Conservation (phyloP, 2,888 invertebrate genomes). For the Epirrhoe alternata region DNA sequence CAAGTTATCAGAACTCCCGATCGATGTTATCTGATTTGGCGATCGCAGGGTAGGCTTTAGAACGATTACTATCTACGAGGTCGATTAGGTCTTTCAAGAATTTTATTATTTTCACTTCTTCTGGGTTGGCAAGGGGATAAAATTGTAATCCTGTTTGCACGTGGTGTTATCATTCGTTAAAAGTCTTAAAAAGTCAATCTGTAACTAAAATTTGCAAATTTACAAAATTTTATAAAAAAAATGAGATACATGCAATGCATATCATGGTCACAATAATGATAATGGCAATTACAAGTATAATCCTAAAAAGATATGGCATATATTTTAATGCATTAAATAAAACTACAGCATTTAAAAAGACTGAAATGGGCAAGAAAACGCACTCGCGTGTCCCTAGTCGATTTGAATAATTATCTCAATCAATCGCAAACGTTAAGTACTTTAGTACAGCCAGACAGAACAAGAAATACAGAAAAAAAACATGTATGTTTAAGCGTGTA, state of each 20-base stretch:
- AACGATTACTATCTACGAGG: constrained; percentile 58
- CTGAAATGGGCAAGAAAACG: constrained; percentile 22
- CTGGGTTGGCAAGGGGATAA: no score
- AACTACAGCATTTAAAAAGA: neutral
- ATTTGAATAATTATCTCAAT: constrained; percentile 74
- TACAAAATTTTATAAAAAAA: no score
- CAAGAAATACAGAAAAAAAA: constrained; percentile 41
- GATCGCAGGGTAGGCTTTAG: constrained; percentile 63
- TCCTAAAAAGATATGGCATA: no score
- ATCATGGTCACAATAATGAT: no score
- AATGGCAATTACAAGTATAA: no score
- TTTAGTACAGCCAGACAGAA: constrained; percentile 49
- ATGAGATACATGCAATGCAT: no score
- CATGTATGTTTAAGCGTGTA: constrained; percentile 31
- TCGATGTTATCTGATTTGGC: constrained; percentile 65
- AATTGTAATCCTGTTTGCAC: no score
- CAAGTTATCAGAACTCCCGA: constrained; percentile 66
- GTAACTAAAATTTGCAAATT: no score
- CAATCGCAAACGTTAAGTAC: constrained; percentile 60
- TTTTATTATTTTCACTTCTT: neutral
- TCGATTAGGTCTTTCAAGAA: constrained; percentile 29
- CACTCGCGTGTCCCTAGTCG: constrained; percentile 55
- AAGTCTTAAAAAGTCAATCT: no score
- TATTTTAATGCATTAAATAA: constrained; percentile 21
- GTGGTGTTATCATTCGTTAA: no score